Base-by-base conservation (phyloP, 2,888 invertebrate genomes). In the Stenodema calcarata region DNA sequence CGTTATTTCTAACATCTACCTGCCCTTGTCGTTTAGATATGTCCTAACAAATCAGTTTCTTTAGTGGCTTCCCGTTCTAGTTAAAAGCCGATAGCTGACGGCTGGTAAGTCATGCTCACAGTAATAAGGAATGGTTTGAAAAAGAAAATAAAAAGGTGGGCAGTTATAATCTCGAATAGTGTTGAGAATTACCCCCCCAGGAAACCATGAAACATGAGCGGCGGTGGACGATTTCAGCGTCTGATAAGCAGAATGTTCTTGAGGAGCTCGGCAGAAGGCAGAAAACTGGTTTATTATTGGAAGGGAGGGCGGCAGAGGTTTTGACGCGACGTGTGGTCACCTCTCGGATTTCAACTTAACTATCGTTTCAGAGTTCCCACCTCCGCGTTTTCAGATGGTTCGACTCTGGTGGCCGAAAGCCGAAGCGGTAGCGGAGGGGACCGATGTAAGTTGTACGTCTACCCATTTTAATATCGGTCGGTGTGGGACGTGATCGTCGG, bases 321-420 rank as follows among this genome's bases (percentile, higher is more conserved):
- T 80, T 80, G 80, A 80, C 80, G 80, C 80, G 80, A 80, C 80
- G 80, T 80, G 80, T 80, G 80, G 80, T 80, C 80, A 80, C 80
- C 27, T 80, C 80, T 80, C 80, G 35, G 80, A 80, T 80, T 80
- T 80, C 80, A 80, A 80, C 54, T 80, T 28, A 75, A 80, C 80
- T 80, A 80, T 80, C 80, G 80, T 80, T 35, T 50, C 44, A 80
- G 35, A 62, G 11, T 18, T 18, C 23, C 11, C 18, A 9, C 80
- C 80, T 80, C 80, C 80, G 80, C 80, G 44, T 14, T n/a, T 35
- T 28, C 42, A 78, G 54, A 50, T 27, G 14, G 42, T 44, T 27
- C 80, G 80, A 80, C 80, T 80, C 14, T 54, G 80, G 80, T 80
- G 80, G 80, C 80, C 80, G 54, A 54, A n/a, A 54, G 80, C 80